Conservation (phyloP, 2,888 invertebrate species). For the Microplitis deprimator region DNA sequence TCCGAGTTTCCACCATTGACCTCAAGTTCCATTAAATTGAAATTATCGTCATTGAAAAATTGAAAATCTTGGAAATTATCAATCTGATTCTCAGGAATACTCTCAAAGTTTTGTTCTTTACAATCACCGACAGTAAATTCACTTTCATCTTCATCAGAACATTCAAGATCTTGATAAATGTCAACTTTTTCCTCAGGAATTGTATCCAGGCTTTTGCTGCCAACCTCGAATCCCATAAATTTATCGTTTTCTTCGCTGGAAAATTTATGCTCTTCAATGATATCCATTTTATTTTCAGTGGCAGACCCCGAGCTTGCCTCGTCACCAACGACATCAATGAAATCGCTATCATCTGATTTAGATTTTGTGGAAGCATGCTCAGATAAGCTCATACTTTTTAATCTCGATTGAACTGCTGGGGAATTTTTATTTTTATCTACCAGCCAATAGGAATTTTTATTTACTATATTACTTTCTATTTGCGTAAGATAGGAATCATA, state of each 20-base stretch:
- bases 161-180: not conserved
- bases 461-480: slow-evolving; percentile 84
- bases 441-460: not conserved
- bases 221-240: not conserved
- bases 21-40: too few relatives aligned
- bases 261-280: not conserved
- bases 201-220: not conserved
- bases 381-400: not conserved
- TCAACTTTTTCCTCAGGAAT: not conserved
- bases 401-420: too few relatives aligned
- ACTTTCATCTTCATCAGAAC: not conserved
- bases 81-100: too few relatives aligned
- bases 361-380: not conserved
- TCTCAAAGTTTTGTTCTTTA: too few relatives aligned
- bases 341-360: not conserved
- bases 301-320: not conserved
- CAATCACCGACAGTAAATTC: too few relatives aligned
- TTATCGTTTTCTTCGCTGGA: not conserved
- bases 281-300: not conserved
- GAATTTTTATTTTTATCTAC: not conserved
- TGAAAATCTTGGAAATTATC: too few relatives aligned
- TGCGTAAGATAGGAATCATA: slow-evolving; percentile 88
- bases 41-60: too few relatives aligned
- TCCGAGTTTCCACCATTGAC: too few relatives aligned
- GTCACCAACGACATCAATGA: not conserved